Conservation (phyloP, 2,888 invertebrate species). For the Aproaerema taeniolella region DNA sequence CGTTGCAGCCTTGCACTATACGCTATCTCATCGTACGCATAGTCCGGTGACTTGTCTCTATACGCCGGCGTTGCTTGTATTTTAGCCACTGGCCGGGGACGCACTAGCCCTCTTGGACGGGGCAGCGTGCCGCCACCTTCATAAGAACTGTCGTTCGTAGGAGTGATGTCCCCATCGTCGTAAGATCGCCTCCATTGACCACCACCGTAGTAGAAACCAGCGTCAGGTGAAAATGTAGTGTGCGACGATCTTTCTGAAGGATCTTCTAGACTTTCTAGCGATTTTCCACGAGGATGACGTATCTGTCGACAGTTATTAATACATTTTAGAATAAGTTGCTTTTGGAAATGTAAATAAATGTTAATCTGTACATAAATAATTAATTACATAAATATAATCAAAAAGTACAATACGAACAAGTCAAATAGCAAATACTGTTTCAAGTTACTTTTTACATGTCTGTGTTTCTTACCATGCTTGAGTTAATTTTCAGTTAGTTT, state of each 20-base stretch:
- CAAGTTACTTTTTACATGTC: neutral
- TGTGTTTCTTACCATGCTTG: too few species aligned
- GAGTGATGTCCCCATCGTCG: slow-evolving; percentile 93
- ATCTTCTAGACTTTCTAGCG: slow-evolving; percentile 90
- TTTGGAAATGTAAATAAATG: too few species aligned
- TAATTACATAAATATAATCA: slow-evolving; percentile 10
- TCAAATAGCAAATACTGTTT: slow-evolving; percentile 9
- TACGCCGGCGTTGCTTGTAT: slow-evolving; percentile 77
- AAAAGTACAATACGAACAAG: slow-evolving; percentile 16
- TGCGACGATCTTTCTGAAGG: slow-evolving; percentile 81
- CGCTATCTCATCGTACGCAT: slow-evolving; percentile 68
- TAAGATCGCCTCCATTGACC: slow-evolving; percentile 86
- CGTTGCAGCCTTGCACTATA: slow-evolving; percentile 68
- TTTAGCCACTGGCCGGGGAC: slow-evolving; percentile 90
- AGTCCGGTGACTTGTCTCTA: slow-evolving; percentile 62
- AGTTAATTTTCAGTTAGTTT: too few species aligned
- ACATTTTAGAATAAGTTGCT: too few species aligned
- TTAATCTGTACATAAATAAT: slow-evolving; percentile 1
- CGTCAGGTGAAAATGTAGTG: slow-evolving; percentile 79
- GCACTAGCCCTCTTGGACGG: slow-evolving; percentile 87
- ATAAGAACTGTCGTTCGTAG: slow-evolving; percentile 83
- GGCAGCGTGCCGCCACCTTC: slow-evolving; percentile 92
- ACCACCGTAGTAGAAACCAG: slow-evolving; percentile 76
- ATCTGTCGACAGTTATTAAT: slow-evolving; percentile 72
- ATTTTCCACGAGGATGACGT: slow-evolving; percentile 90